Evolutionary conservation across 2,113 vertebrate species (phyloP).

Genomic region (Zapornia atra): DNA sequence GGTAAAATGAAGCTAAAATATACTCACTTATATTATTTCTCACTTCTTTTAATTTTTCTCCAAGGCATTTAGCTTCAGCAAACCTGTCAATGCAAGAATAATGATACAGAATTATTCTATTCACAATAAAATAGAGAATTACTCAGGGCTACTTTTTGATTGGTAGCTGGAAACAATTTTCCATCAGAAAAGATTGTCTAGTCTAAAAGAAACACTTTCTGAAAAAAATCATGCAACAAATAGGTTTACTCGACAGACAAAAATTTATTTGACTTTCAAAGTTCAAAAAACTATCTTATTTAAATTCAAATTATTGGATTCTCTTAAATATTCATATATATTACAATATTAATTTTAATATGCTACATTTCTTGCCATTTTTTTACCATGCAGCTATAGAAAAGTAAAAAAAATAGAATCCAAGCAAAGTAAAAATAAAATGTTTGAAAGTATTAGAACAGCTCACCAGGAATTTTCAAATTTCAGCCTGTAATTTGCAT

Average conservation of each 20-base stretch:
- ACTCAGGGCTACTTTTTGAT: background rate
- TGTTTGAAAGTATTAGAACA: background rate
- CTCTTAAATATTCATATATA: background rate
- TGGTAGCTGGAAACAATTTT: background rate
- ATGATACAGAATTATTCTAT: background rate
- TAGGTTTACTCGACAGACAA: background rate
- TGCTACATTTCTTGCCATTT: background rate
- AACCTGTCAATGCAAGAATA: constrained; percentile 76
- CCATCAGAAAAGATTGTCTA: background rate
- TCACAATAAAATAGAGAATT: background rate
- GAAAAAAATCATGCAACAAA: background rate
- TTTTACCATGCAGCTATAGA: background rate
- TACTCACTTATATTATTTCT: constrained; percentile 91
- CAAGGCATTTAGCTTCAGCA: constrained; percentile 86
- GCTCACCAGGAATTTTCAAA: background rate
- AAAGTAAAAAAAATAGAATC: background rate
- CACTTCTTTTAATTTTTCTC: constrained; percentile 81
- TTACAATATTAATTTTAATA: background rate
- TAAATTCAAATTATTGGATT: background rate
- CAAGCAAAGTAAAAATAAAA: background rate
- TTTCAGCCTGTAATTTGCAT: background rate
- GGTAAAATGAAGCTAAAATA: background rate
- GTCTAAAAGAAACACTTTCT: background rate
- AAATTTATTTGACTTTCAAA: background rate
- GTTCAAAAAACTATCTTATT: background rate